Evolutionary conservation across 2,888 invertebrate species (phyloP), one percentile per base, ranked within the genome.

Genomic region (Drosophila mulleri): DNA sequence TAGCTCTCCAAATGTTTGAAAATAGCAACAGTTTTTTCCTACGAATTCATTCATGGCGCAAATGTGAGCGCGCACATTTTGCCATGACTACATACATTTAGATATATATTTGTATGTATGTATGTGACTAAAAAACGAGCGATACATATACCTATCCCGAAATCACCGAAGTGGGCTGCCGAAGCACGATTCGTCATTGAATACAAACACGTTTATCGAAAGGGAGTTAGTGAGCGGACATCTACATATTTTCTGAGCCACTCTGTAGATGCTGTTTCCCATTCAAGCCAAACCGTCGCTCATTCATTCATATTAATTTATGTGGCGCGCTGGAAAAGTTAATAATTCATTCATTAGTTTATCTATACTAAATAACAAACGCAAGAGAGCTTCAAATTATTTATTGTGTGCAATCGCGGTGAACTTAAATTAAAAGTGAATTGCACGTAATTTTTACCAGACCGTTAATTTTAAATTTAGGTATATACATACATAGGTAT

Each of bases 21-120:
- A 9, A 52, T 48, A 56, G 56, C 75, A 62, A 61, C 47, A 78
- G 59, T 57, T 60, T 61, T 42, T 60, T 12, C 6, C 18, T 18
- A 70, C 58, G 47, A 65, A 63, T 76, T 76, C 75, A 76, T 78
- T 76, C 73, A 75, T 78, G 56, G 62, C 72, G 65, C 44, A 70
- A 61, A 76, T 74, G 45, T 47, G 56, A 65, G 58, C 61, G 58
- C 74, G 66, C 54, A 72, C 54, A 67, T 41, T 47, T 63, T 26
- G 32, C 18, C 42, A 68, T n/a, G n/a, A 3, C 26, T 41, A 29
- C 26, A 26, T 26, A 26, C 26, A 7, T 26, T 1, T 26, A 26
- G 4, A 6, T 26, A 26, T 26, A 26, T 26, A 26, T 7, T 6
- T 26, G 20, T 23, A n/a, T n/a, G 12, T 16, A 26, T 18, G 37